Evolutionary conservation across 2,797 vertebrate species (phyloP), one percentile per base, ranked within the genome.

Genomic region (Manis crassicaudata): DNA sequence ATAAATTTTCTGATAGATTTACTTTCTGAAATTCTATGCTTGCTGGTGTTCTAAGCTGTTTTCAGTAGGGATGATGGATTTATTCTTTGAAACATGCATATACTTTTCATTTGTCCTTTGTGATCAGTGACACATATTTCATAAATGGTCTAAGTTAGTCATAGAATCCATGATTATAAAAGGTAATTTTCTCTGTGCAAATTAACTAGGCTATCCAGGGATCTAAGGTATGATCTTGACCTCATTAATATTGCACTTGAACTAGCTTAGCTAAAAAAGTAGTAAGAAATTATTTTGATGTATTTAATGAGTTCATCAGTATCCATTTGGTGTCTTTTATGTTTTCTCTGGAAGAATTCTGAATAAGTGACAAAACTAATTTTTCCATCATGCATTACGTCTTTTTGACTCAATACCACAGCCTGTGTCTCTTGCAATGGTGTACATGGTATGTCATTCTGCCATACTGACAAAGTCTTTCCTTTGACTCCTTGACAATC

Each of bases 221-320:
- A 96, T 86, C 54, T 88, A 93, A 90, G 77, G 72, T 35, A 91
- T 62, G 65, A 97, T 91, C 83, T 92, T 96, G 87, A 97, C 87
- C 87, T 88, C 90, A 96, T 95, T 90, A 94, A 89, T 63, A 60
- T 5, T 92, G 16, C 85, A 73, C 75, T 86, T 94, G 76, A 93
- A 75, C 63, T 58, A 87, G 85, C 13, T 60, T 56, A 94, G 20
- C n/a, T 54, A 32, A 95, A 67, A 84, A 35, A 50, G 10, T 46
- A 67, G n/a, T 35, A 65, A 81, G 43, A 95, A 94, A 46, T 58
- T 58, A 21, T 11, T 62, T 75, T 4, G 4, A 35, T 54, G 11
- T 70, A 67, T 43, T 72, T 92, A 92, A 77, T 43, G n/a, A 84
- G 27, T n/a, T 72, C 40, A 29, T 84, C 37, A 62, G 56, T 68